Evolutionary conservation across 2,888 invertebrate genomes (phyloP).

Genomic region (Podotricha telesiphe): DNA sequence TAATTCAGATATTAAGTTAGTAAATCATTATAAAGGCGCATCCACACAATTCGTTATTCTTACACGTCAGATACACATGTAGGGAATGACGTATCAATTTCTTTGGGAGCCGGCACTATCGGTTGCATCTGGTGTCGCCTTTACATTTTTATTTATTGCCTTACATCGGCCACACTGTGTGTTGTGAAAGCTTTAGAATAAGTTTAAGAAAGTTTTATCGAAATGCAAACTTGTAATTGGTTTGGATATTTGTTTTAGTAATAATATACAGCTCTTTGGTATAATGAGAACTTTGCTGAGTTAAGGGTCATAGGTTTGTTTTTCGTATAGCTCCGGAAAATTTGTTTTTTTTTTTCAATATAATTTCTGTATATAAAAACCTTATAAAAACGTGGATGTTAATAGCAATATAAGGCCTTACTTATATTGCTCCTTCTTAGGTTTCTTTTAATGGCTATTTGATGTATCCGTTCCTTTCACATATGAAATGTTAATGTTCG

Average conservation of each 20-base stretch:
- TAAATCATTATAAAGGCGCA: constrained; percentile 52
- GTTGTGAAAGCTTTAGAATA: constrained; percentile 8
- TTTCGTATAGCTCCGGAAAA: no score
- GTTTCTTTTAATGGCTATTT: no score
- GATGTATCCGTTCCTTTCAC: no score
- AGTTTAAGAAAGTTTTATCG: not conserved
- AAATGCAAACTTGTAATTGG: constrained; percentile 3
- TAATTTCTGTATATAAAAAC: no score
- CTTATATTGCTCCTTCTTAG: no score
- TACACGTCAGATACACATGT: constrained; percentile 49
- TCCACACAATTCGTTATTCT: constrained; percentile 50
- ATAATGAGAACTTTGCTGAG: no score
- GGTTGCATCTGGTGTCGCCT: constrained; percentile 44
- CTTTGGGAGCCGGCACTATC: constrained; percentile 47
- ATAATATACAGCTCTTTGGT: not conserved
- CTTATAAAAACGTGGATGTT: no score
- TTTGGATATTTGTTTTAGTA: not conserved
- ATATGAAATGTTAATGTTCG: no score
- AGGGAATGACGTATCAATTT: constrained; percentile 59
- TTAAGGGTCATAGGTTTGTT: no score
- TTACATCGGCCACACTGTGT: constrained; percentile 35
- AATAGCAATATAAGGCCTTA: no score
- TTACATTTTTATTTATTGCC: constrained; percentile 46
- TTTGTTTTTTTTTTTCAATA: no score
- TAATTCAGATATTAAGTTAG: constrained; percentile 41